A percentile compares a stretch with the other conserved stretches of the same genome.
Conservation (phyloP, 2,888 invertebrate species). For the Incurvaria masculella region DNA sequence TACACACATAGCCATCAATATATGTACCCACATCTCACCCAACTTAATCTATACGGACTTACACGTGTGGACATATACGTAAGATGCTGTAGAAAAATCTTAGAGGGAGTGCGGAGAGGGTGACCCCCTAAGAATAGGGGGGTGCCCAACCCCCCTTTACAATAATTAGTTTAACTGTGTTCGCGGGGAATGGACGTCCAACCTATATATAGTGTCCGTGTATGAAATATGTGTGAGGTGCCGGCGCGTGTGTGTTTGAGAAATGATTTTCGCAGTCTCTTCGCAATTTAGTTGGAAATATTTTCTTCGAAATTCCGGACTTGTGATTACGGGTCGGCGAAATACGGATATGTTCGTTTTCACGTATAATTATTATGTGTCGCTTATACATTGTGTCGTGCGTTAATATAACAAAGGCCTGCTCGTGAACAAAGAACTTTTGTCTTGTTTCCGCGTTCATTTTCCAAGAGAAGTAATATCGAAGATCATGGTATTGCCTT, state of each 20-base stretch:
- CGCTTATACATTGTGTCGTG: no score
- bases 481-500: no score
- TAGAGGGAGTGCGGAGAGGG: neutral
- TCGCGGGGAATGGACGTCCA: neutral
- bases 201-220: no score
- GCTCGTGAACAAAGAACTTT: no score
- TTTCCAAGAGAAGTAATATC: no score
- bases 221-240: neutral
- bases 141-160: slow-evolving; percentile 2
- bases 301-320: neutral
- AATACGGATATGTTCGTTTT: no score
- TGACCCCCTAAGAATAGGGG: neutral
- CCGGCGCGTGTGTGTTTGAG: neutral
- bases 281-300: neutral
- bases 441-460: no score
- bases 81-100: slow-evolving; percentile 7
- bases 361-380: no score
- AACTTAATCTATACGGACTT: neutral
- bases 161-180: slow-evolving; percentile 10
- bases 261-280: neutral
- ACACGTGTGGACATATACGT: neutral
- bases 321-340: no score
- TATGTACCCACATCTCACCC: neutral
- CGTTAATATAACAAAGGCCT: no score
- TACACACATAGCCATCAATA: neutral